Percentiles rank a stretch among this genome's conserved stretches.
Evolutionary conservation across 2,888 invertebrate species (phyloP).

Genomic region (Amaurobius ferox): DNA sequence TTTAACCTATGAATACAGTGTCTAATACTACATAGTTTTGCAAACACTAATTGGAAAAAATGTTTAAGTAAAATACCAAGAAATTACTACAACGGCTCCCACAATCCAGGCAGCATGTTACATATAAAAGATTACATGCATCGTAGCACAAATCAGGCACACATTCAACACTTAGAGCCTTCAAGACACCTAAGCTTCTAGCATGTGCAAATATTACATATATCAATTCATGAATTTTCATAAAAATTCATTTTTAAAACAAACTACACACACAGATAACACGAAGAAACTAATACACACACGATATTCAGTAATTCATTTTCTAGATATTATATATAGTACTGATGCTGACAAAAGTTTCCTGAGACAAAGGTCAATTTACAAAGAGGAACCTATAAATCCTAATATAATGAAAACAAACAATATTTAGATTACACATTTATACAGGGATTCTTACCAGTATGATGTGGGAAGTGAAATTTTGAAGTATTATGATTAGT

Average conservation of each 20-base stretch:
- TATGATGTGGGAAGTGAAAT: no score
- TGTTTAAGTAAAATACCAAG: no score
- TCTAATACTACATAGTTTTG: no score
- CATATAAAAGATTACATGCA: not conserved
- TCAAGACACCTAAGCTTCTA: not conserved
- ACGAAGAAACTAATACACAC: not conserved
- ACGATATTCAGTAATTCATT: not conserved
- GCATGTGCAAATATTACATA: not conserved
- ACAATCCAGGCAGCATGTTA: not conserved
- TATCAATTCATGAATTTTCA: not conserved
- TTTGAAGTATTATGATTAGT: no score
- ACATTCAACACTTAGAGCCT: conserved; percentile 24
- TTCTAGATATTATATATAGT: not conserved
- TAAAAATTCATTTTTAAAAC: not conserved
- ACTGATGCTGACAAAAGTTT: conserved; percentile 2
- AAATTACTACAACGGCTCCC: not conserved
- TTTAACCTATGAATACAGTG: no score
- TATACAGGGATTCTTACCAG: no score
- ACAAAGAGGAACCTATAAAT: not conserved
- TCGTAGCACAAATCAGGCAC: not conserved
- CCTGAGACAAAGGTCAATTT: conserved; percentile 6
- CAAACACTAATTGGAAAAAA: no score
- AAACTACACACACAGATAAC: not conserved
- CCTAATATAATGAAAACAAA: no score
- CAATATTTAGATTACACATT: no score